Base-by-base conservation (phyloP, 2,113 vertebrate species). In the Halichoerus grypus region DNA sequence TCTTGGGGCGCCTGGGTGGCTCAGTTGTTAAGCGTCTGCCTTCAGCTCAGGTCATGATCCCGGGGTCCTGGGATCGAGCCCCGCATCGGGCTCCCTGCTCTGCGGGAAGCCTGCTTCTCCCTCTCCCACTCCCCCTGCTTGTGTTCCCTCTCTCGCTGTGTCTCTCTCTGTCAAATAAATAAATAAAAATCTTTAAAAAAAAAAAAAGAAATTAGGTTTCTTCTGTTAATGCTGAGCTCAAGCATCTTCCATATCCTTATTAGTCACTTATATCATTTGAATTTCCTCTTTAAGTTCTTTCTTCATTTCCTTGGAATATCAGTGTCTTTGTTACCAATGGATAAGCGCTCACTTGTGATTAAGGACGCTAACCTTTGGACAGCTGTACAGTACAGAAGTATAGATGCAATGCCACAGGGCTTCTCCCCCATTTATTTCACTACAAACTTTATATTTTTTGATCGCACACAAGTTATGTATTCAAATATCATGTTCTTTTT, bases 261-360 rank as follows among this genome's bases (percentile, higher is more conserved):
- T 63, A 95, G 79, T 67, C 74, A 84, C 84, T 96, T 94, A 61
- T 28, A 69, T 94, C 49, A 96, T 49, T 82, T 86, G 42, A 67
- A 59, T 94, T 94, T 90, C 74, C 39, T 94, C 59, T 71, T 96
- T 87, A 93, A 24, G 42, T 79, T 88, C 71, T 93, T 95, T 22
- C 63, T 81, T 81, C 31, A 95, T 82, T 95, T 95, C 53, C 39
- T 83, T 81, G 36, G 33, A 94, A 71, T 86, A 87, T 92, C 77
- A 95, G 57, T 94, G 21, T 82, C 51, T 88, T 88, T 71, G 26
- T 85, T 71, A 88, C 16, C 51, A 57, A 81, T 86, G 92, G 92
- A 67, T 65, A 90, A 95, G 39, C 86, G 53, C 10, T 86, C 82
- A 88, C 63, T 79, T 57, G 21, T 96, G 84, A 96, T 79, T 92